These are phyloP conservation scores for Cephus nigrinus DNA, from an alignment of 2,888 invertebrate genomes.

Conservation along the genomic window DNA sequence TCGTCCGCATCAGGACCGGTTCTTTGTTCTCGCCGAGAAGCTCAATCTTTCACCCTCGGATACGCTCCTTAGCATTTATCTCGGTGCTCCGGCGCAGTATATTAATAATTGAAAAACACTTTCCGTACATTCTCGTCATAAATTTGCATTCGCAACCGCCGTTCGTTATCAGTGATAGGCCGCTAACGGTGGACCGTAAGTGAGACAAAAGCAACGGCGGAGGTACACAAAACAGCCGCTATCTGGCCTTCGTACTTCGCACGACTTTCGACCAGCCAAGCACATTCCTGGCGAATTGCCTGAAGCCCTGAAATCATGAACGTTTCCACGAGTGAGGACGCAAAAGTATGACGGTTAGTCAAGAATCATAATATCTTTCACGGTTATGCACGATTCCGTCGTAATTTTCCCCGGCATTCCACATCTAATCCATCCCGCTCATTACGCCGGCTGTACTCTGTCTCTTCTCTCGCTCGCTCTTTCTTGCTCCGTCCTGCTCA, in stretches of 20 bases:
- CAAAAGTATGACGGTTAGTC: neutral
- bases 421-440: neutral
- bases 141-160: neutral
- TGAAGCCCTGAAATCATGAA: constrained; percentile 24
- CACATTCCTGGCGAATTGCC: constrained; percentile 44
- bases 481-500: neutral
- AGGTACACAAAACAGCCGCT: neutral
- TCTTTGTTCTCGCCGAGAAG: neutral
- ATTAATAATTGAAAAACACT: neutral
- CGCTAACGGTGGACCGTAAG: neutral
- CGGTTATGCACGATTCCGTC: neutral
- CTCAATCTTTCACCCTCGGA: neutral
- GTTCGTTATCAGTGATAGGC: neutral
- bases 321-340: neutral
- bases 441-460: neutral
- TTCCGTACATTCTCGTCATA: neutral
- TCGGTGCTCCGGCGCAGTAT: neutral
- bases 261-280: constrained; percentile 32
- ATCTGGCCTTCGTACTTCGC: constrained; percentile 19
- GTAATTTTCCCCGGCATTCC: neutral
- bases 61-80: neutral
- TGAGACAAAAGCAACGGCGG: neutral
- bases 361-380: neutral
- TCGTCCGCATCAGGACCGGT: neutral
- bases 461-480: neutral